Conservation (phyloP, 2,888 invertebrate species). For the Nephrocerus scutellatus region DNA sequence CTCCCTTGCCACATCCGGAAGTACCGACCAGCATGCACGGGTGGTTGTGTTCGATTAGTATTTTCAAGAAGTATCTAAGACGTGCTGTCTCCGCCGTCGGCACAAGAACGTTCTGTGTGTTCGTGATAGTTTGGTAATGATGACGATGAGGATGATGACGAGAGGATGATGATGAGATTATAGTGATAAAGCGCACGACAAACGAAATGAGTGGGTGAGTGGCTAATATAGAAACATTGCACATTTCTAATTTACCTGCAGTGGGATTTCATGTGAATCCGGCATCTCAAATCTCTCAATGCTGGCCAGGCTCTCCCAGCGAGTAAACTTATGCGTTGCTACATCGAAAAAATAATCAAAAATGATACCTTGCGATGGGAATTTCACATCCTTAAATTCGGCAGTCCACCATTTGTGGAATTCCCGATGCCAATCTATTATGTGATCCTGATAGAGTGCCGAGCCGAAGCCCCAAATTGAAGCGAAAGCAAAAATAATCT, state of each 20-base stretch:
- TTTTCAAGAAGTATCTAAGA: slow-evolving; percentile 78
- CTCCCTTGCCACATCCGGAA: slow-evolving; percentile 89
- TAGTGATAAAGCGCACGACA: neutral
- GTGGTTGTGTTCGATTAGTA: slow-evolving; percentile 67
- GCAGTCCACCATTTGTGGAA: slow-evolving; percentile 93
- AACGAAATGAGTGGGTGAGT: neutral
- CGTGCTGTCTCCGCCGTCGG: slow-evolving; percentile 86
- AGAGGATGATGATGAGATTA: neutral
- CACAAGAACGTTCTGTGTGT: slow-evolving; percentile 68
- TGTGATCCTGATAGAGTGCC: slow-evolving; percentile 79
- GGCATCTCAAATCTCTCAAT: slow-evolving; percentile 64
- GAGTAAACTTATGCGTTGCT: slow-evolving; percentile 74
- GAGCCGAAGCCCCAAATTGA: slow-evolving; percentile 94
- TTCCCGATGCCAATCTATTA: slow-evolving; percentile 86
- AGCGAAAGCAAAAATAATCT: slow-evolving; percentile 86
- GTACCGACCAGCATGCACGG: slow-evolving; percentile 88
- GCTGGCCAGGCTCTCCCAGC: slow-evolving; percentile 68
- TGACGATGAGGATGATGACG: neutral
- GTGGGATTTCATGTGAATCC: slow-evolving; percentile 70
- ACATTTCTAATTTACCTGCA: too few species aligned
- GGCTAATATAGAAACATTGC: too few species aligned
- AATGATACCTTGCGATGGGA: slow-evolving; percentile 74
- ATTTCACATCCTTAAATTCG: slow-evolving; percentile 88
- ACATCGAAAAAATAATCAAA: slow-evolving; percentile 87
- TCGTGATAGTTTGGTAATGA: slow-evolving; percentile 1